phyloP scores from a whole-genome alignment of 2,113 vertebrate genomes.

The Emydocephalus ijimae region DNA sequence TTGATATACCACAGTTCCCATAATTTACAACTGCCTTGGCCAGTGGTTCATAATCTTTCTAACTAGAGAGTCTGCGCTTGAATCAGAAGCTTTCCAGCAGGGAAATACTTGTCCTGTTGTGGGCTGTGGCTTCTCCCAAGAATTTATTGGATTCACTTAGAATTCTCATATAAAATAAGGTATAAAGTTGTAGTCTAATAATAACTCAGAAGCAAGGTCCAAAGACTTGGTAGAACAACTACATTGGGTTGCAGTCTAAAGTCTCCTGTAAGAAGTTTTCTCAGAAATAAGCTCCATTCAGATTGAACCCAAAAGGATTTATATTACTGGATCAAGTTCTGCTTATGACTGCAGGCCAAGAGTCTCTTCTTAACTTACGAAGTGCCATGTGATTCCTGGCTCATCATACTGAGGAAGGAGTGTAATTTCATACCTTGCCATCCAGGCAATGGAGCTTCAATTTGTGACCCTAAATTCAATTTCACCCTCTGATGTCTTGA shows the following conservation, averaged over 20 bases:
- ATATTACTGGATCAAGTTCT: neutral
- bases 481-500: neutral
- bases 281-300: neutral
- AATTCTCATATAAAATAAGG: neutral
- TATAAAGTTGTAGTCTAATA: neutral
- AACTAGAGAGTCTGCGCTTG: neutral
- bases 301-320: neutral
- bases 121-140: neutral
- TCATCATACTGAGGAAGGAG: neutral
- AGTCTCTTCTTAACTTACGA: neutral
- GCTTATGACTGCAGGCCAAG: neutral
- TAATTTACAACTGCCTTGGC: neutral
- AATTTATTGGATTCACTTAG: neutral
- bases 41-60: neutral
- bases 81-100: neutral
- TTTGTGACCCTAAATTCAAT: slow-evolving; percentile 14
- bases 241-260: neutral
- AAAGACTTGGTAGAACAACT: neutral
- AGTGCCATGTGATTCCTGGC: neutral
- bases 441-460: neutral
- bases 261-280: neutral
- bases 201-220: neutral
- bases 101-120: neutral
- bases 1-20: neutral
- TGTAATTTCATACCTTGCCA: slow-evolving; percentile 21